phyloP scores from a whole-genome alignment of 2,888 invertebrate genomes.

The Entomobrya proxima region DNA sequence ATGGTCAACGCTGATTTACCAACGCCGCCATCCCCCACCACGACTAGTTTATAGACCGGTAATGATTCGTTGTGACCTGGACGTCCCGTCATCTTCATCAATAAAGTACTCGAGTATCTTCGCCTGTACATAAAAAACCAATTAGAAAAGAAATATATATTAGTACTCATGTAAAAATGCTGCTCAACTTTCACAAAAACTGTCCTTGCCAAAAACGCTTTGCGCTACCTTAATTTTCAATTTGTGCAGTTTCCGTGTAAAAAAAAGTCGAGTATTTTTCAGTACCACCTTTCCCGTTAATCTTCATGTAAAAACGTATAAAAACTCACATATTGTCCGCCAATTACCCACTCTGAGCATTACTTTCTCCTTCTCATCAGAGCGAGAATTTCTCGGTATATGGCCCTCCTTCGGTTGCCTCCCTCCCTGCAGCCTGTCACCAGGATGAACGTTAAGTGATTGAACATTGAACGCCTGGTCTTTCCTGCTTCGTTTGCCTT shows the following conservation, averaged over 20 bases:
- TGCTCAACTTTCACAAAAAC: too few relatives aligned
- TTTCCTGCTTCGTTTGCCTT: conserved; percentile 35
- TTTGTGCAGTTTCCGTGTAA: not conserved
- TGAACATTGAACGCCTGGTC: conserved; percentile 1
- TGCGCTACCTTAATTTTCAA: too few relatives aligned
- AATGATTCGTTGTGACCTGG: conserved; percentile 75
- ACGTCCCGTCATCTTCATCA: conserved; percentile 45
- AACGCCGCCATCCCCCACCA: conserved; percentile 95
- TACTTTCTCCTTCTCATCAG: not conserved
- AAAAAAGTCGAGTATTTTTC: conserved; percentile 11
- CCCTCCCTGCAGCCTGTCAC: conserved; percentile 38
- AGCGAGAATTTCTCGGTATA: not conserved
- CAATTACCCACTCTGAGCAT: conserved; percentile 9
- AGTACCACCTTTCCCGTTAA: not conserved
- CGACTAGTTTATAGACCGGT: conserved; percentile 88
- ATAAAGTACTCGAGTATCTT: too few relatives aligned
- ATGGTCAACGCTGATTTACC: conserved; percentile 98
- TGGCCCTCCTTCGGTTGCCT: conserved; percentile 15
- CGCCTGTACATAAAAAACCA: not conserved
- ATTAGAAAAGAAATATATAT: too few relatives aligned
- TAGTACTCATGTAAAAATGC: too few relatives aligned
- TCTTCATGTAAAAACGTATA: conserved; percentile 18
- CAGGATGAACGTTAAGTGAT: conserved; percentile 36
- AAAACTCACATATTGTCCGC: conserved; percentile 1
- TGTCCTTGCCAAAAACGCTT: too few relatives aligned